Base-by-base conservation (phyloP, 2,888 invertebrate species). In the Drosophila borborema region DNA sequence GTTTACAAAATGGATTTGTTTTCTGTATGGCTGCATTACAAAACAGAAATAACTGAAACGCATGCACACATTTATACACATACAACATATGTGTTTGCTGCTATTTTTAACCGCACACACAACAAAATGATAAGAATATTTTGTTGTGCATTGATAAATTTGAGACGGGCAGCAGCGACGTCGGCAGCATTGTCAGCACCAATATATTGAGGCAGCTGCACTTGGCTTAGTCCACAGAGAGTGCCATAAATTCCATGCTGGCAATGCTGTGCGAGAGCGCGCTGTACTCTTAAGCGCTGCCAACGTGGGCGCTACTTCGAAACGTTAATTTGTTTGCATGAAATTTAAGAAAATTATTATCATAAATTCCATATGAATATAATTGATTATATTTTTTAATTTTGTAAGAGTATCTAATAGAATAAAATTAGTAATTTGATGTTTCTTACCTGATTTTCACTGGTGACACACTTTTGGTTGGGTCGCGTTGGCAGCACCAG, bases 111-210 rank as follows among this genome's bases (percentile, higher is more conserved):
- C 69, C 64, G 45, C 60, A 56, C 63, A 55, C 43, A 59, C 41
- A 80, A 72, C 41, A 80, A 72, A 67, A 66, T 86, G 87, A 86
- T 86, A 86, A 86, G 83, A 69, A 70, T 54, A 59, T 70, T 75
- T 49, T 53, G 68, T 63, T 68, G 68, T 61, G 64, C 67, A 74
- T 64, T 80, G 80, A 81, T 78, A 80, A 70, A 80, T 75, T 72
- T 71, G 46, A 68, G 77, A 62, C 61, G 62, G 16, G 36, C 49
- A 59, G 48, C 41, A 49, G 51, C 18, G 65, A 28, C 51, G 43
- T 48, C 43, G 18, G 41, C 72, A 58, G 75, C 67, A 64, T 70
- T 79, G 79, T 77, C 79, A 80, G 68, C 79, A 66, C 61, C 64
- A 74, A 79, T 65, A 23, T 60, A 56, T 23, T 7, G 14, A 62